Base-by-base conservation (phyloP, 2,113 vertebrate genomes). In the Furnarius figulus region DNA sequence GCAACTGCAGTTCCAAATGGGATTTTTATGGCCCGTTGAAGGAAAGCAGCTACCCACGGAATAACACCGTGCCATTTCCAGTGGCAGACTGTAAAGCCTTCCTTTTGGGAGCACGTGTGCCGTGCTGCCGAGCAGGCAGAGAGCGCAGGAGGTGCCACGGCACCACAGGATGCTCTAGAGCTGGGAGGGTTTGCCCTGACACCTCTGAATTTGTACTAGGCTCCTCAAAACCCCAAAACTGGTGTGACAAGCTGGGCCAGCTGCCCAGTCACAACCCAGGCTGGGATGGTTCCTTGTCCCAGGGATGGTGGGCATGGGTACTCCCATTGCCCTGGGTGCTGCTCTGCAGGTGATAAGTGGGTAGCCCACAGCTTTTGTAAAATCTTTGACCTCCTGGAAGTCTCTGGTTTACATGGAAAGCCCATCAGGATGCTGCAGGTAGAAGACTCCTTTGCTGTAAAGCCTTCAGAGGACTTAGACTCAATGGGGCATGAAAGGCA, bases 21-120 rank as follows among this genome's bases (percentile, higher is more conserved):
- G 90, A 62, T 89, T 97, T 98, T 97, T 97, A 97, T 81, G 93
- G 81, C 87, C 94, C 94, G 8, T 73, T 89, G 95, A 97, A 97
- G 94, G 86, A 88, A 97, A 97, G 94, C 94, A 93, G 95, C 93
- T 97, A 90, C 95, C 66, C 93, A 25, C 65, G 87, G 95, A 89
- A 90, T 73, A 78, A 58, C 75, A 19, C 76, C 1, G 5, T 0
- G 3, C 65, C 4, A 1, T 53, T 85, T 83, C 52, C 90, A 92
- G 83, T 22, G 85, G 80, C 76, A 40, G 90, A 23, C 11, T 82
- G 94, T 28, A 71, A 89, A 89, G 52, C 53, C 76, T 87, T 61
- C 86, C 65, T 75, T 68, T 85, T 0, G 5, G 25, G 46, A 95
- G 63, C 14, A 2, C 2, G 6, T 52, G 75, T 31, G 72, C 42